Evolutionary conservation across 2,113 vertebrate species (phyloP).

Genomic region (Trematocara stigmaticum): DNA sequence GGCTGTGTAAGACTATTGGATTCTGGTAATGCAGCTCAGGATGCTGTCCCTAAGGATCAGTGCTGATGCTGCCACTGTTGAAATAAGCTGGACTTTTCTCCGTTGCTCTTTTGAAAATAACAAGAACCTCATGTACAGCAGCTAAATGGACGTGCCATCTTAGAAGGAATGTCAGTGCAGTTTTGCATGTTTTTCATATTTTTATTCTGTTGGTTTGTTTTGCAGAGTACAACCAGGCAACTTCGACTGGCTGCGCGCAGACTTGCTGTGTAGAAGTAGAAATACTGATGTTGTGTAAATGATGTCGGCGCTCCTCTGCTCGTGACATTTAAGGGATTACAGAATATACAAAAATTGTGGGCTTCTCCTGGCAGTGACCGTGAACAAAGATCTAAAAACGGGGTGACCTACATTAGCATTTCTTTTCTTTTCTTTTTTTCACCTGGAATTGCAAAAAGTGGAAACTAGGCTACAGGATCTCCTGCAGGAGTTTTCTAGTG

Average conservation of each 20-base stretch:
- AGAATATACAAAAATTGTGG: not conserved
- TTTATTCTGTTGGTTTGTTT: not conserved
- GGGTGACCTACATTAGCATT: not conserved
- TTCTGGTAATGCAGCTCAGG: conserved; percentile 23
- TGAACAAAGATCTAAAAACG: not conserved
- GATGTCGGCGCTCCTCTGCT: not conserved
- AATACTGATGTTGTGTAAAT: not conserved
- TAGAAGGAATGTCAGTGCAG: not conserved
- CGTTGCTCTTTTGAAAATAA: not conserved
- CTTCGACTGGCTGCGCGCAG: not conserved
- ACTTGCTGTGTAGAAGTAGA: not conserved
- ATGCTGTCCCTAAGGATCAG: conserved; percentile 19
- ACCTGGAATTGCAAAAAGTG: not conserved
- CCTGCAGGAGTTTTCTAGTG: not conserved
- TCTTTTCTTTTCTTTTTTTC: not conserved
- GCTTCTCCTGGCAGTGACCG: not conserved
- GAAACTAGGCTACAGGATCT: not conserved
- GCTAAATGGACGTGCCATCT: not conserved
- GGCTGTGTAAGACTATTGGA: conserved; percentile 11
- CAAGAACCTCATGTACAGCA: not conserved
- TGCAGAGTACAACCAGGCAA: not conserved
- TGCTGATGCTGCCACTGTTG: not conserved
- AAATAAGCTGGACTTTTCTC: not conserved
- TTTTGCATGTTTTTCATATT: not conserved
- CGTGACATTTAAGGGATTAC: not conserved